Evolutionary conservation across 2,888 invertebrate genomes (phyloP).

Genomic region (Eurois occulta): DNA sequence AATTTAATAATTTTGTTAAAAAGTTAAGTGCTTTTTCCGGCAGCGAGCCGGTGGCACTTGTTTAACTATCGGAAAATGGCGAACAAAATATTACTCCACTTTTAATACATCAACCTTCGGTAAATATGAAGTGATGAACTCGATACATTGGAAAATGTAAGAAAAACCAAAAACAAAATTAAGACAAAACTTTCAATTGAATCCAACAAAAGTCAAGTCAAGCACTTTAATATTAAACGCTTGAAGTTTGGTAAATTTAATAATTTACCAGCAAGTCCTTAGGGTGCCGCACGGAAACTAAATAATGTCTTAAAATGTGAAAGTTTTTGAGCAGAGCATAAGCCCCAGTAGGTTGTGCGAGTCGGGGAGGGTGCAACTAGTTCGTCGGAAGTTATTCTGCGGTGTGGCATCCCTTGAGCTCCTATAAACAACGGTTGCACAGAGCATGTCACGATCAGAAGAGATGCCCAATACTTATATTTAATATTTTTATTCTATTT

Average conservation of each 20-base stretch:
- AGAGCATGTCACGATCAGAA: conserved; percentile 60
- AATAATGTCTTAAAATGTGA: conserved; percentile 85
- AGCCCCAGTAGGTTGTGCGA: conserved; percentile 72
- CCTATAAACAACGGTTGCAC: conserved; percentile 66
- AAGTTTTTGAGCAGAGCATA: conserved; percentile 78
- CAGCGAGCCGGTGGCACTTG: not conserved
- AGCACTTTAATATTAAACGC: conserved; percentile 59
- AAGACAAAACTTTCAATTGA: conserved; percentile 56
- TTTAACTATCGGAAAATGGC: conserved; percentile 11
- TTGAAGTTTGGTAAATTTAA: conserved; percentile 78
- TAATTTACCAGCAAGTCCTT: conserved; percentile 77
- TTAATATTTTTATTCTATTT: not conserved
- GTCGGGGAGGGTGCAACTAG: conserved; percentile 65
- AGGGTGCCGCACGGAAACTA: conserved; percentile 74
- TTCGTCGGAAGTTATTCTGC: conserved; percentile 74
- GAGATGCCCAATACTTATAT: conserved; percentile 24
- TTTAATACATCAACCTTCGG: not conserved
- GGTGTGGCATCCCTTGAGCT: conserved; percentile 70
- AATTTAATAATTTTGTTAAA: conserved; percentile 17
- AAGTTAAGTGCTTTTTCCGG: conserved; percentile 10
- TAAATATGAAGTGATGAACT: not conserved
- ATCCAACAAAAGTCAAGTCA: conserved; percentile 59
- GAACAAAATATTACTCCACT: conserved; percentile 6
- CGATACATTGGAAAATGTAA: not conserved
- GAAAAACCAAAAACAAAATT: conserved; percentile 37